Evolutionary conservation across 2,113 vertebrate genomes (phyloP).

Genomic region (Carassius carassius): DNA sequence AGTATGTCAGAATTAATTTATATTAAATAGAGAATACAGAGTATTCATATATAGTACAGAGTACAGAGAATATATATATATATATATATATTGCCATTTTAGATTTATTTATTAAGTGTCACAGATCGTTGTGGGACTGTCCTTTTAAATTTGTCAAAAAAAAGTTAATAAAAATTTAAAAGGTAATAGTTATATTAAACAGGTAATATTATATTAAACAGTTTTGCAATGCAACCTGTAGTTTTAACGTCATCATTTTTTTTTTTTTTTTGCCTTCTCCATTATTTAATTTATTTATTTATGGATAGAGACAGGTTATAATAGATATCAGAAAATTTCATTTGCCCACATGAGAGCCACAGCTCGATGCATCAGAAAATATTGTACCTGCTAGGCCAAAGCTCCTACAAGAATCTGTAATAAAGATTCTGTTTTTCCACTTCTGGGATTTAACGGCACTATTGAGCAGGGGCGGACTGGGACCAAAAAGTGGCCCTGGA

Average conservation of each 20-base stretch:
- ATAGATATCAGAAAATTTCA: background rate
- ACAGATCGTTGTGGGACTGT: background rate
- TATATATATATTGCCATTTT: too few relatives aligned
- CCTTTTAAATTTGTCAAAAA: background rate
- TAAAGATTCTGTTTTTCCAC: conserved; percentile 5
- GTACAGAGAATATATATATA: too few relatives aligned
- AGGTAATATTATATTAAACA: background rate
- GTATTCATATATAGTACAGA: background rate
- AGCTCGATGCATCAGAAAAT: conserved; percentile 1
- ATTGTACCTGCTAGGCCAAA: background rate
- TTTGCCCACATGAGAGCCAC: background rate
- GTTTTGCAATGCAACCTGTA: background rate
- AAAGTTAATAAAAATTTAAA: background rate
- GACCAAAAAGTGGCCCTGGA: too few relatives aligned
- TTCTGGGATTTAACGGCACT: conserved; percentile 17
- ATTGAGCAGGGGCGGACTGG: too few relatives aligned
- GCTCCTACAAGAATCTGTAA: background rate
- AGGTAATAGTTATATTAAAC: background rate
- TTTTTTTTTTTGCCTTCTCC: background rate
- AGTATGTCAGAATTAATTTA: background rate
- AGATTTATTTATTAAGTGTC: background rate
- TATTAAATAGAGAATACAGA: background rate
- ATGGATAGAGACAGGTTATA: background rate
- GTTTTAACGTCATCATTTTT: background rate
- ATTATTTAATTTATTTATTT: too few relatives aligned